These are phyloP conservation scores for Piscicola geometra DNA, from an alignment of 2,888 invertebrate species.

Conservation along the genomic window DNA sequence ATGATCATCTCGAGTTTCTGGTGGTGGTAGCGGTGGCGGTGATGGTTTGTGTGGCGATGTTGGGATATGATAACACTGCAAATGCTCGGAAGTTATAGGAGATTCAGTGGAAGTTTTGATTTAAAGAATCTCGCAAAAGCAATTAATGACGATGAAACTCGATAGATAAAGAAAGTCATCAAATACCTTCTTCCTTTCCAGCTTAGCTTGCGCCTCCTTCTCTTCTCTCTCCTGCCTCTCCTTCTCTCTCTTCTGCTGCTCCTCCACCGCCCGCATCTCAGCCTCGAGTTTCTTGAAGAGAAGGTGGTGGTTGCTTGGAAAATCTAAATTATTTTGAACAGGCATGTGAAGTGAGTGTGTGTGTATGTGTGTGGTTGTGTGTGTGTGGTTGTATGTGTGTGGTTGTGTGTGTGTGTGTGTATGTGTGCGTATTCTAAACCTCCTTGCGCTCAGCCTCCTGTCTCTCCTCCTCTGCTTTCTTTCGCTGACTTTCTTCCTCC, in stretches of 20 bases:
- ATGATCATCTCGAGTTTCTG: conserved; percentile 54
- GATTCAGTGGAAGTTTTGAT: neutral
- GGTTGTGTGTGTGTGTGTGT: neutral
- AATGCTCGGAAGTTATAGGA: neutral
- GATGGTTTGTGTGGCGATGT: too few relatives aligned
- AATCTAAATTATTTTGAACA: neutral
- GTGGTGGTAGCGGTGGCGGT: conserved; percentile 29
- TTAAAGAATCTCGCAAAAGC: too few relatives aligned
- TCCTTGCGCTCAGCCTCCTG: conserved; percentile 50
- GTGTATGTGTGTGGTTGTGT: conserved; percentile 16
- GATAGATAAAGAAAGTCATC: neutral
- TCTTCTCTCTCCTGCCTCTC: conserved; percentile 77
- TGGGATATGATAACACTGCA: neutral
- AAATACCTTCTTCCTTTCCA: conserved; percentile 70
- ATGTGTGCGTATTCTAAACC: conserved; percentile 42
- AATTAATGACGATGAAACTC: neutral
- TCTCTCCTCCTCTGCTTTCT: conserved; percentile 66
- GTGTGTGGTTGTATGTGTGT: neutral
- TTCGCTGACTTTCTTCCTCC: conserved; percentile 64
- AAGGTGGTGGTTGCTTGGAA: conserved; percentile 36
- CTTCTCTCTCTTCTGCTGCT: conserved; percentile 63
- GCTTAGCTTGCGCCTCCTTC: conserved; percentile 81
- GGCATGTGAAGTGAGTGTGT: too few relatives aligned
- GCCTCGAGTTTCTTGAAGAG: conserved; percentile 76
- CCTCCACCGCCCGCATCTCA: conserved; percentile 60